Evolutionary conservation across 2,888 invertebrate genomes (phyloP).

Genomic region (Micoletzkya japonica): DNA sequence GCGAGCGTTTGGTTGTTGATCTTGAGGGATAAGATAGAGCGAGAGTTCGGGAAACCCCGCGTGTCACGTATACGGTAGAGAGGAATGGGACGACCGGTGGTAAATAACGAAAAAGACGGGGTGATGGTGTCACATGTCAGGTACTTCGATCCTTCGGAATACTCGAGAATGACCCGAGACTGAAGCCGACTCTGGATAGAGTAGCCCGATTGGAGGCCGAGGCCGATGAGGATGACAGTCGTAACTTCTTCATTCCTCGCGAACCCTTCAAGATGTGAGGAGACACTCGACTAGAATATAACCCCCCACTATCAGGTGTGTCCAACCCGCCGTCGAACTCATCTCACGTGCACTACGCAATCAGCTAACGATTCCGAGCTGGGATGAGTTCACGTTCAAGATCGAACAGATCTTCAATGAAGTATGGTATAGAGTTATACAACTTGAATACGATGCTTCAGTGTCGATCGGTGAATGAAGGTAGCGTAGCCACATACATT

Average conservation of each 20-base stretch:
- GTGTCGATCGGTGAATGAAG: conserved; percentile 28
- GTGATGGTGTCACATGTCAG: too few relatives aligned
- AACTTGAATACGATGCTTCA: neutral
- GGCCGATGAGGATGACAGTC: conserved; percentile 36
- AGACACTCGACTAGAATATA: neutral
- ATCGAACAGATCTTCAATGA: conserved; percentile 92
- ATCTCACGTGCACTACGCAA: conserved; percentile 59
- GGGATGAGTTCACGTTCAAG: conserved; percentile 83
- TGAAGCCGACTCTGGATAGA: conserved; percentile 27
- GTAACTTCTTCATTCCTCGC: conserved; percentile 32
- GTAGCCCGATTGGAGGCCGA: conserved; percentile 3
- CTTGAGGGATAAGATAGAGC: too few relatives aligned
- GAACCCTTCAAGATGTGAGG: conserved; percentile 51
- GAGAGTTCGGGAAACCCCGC: too few relatives aligned
- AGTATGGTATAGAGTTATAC: conserved; percentile 75
- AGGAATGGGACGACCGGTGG: too few relatives aligned
- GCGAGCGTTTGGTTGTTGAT: too few relatives aligned
- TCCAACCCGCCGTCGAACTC: conserved; percentile 35
- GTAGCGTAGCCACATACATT: conserved; percentile 74
- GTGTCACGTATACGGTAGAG: too few relatives aligned
- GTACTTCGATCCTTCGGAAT: conserved; percentile 58
- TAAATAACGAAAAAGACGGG: too few relatives aligned
- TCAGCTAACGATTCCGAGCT: conserved; percentile 93
- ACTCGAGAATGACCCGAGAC: conserved; percentile 48
- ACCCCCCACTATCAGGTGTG: conserved; percentile 32